Evolutionary conservation across 2,888 invertebrate genomes (phyloP).

Genomic region (Maniola hyperantus): DNA sequence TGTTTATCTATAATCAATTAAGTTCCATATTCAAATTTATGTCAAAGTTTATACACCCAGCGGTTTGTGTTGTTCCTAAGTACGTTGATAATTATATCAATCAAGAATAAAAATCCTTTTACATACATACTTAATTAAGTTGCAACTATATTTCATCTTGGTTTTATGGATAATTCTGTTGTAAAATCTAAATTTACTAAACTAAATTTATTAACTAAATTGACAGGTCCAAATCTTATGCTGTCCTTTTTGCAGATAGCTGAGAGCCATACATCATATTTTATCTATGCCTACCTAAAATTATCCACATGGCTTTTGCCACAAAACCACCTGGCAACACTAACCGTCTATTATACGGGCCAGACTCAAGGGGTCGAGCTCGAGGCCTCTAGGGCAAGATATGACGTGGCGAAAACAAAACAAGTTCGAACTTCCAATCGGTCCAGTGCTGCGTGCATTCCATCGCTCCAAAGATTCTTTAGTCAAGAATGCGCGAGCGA

Average conservation of each 20-base stretch:
- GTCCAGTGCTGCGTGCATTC: conserved; percentile 69
- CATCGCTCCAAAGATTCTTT: conserved; percentile 74
- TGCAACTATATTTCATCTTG: too few relatives aligned
- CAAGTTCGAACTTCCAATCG: conserved; percentile 65
- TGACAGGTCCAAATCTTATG: too few relatives aligned
- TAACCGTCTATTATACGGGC: conserved; percentile 26
- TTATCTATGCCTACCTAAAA: too few relatives aligned
- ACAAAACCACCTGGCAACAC: conserved; percentile 15
- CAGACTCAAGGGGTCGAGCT: conserved; percentile 55
- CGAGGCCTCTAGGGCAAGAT: conserved; percentile 67
- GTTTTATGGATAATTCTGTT: too few relatives aligned
- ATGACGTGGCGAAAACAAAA: conserved; percentile 82
- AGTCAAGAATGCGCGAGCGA: conserved; percentile 70
- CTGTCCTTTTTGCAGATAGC: too few relatives aligned
- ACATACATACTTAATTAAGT: too few relatives aligned
- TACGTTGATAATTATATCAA: too few relatives aligned
- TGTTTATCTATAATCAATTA: not conserved
- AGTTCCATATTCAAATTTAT: not conserved
- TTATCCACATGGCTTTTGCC: not conserved
- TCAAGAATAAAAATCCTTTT: too few relatives aligned
- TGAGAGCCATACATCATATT: too few relatives aligned
- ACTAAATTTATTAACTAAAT: too few relatives aligned
- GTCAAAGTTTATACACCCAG: not conserved
- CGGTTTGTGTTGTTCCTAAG: not conserved
- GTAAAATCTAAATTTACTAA: too few relatives aligned